phyloP scores from a whole-genome alignment of 1,140 invertebrate species.

The Homalodisca vitripennis region DNA sequence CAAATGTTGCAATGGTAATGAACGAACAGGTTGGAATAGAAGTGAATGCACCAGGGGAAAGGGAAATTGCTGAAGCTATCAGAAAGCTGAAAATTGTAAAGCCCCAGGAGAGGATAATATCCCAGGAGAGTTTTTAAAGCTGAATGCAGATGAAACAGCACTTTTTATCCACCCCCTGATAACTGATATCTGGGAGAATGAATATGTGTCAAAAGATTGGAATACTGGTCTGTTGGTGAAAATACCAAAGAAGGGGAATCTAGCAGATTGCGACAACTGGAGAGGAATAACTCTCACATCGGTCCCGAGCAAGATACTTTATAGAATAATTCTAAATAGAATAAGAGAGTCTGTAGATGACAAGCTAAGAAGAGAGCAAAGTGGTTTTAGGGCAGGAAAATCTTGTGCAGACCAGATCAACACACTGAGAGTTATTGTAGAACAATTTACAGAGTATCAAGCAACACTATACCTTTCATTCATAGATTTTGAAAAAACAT shows the following conservation, averaged over 20 bases:
- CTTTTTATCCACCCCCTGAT: background rate
- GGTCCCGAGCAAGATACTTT: conserved; percentile 27
- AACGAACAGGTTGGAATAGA: background rate
- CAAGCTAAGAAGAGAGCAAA: conserved; percentile 24
- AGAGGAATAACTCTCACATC: conserved; percentile 29
- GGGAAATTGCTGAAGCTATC: background rate
- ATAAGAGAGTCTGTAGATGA: conserved; percentile 25
- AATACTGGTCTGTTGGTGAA: conserved; percentile 14
- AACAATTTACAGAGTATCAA: conserved; percentile 13
- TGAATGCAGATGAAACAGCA: conserved; percentile 10
- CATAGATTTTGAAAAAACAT: conserved; percentile 5
- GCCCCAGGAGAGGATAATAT: conserved; percentile 24
- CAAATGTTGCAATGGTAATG: too few species aligned
- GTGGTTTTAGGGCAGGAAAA: conserved; percentile 18
- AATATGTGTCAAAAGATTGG: conserved; percentile 26
- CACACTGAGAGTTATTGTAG: conserved; percentile 26
- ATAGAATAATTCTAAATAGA: conserved; percentile 25
- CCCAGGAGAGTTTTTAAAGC: background rate
- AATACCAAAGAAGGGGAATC: conserved; percentile 29
- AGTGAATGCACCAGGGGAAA: background rate
- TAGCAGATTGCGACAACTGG: conserved; percentile 31
- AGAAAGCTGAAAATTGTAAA: conserved; percentile 24
- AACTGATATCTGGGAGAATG: background rate
- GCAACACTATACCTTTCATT: background rate
- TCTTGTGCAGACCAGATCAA: conserved; percentile 27